Evolutionary conservation across 2,888 invertebrate species (phyloP).

Genomic region (Penaeus monodon): DNA sequence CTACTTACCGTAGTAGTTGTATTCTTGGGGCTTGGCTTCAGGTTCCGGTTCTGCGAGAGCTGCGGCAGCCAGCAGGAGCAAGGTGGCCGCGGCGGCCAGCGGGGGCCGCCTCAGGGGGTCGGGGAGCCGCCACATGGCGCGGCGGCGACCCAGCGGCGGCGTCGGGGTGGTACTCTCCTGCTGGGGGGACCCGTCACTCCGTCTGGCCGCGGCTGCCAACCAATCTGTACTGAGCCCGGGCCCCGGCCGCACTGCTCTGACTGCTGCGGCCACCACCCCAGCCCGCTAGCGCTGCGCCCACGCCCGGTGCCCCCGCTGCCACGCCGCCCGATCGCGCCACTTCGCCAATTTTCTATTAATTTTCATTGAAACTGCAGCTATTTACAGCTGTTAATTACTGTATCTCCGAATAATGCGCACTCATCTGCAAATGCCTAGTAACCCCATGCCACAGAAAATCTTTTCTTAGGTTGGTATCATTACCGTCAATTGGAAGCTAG

Average conservation of each 20-base stretch:
- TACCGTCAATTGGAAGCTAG: too few species aligned
- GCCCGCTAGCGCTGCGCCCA: slow-evolving; percentile 18
- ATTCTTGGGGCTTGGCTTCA: slow-evolving; percentile 57
- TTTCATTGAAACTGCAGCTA: too few species aligned
- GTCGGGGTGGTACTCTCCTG: slow-evolving; percentile 27
- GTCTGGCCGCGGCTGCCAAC: slow-evolving; percentile 48
- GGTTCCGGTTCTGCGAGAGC: slow-evolving; percentile 48
- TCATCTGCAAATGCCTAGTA: too few species aligned
- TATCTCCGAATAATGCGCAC: too few species aligned
- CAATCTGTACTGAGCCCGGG: slow-evolving; percentile 48
- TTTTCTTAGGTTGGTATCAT: too few species aligned
- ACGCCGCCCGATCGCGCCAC: not conserved
- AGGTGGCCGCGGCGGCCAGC: slow-evolving; percentile 15
- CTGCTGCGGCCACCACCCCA: slow-evolving; percentile 6
- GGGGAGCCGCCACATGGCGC: slow-evolving; percentile 50
- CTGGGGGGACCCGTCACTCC: slow-evolving; percentile 38
- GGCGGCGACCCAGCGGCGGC: slow-evolving; percentile 30
- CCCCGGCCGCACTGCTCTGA: slow-evolving; percentile 29
- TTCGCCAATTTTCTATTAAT: not conserved
- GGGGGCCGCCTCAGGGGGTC: slow-evolving; percentile 47
- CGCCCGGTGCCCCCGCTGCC: not conserved
- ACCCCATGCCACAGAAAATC: too few species aligned
- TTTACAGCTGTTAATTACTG: too few species aligned
- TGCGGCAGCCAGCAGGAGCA: slow-evolving; percentile 20
- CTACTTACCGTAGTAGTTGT: slow-evolving; percentile 46